Base-by-base conservation (phyloP, 1,140 invertebrate genomes). In the Adelges cooleyi region DNA sequence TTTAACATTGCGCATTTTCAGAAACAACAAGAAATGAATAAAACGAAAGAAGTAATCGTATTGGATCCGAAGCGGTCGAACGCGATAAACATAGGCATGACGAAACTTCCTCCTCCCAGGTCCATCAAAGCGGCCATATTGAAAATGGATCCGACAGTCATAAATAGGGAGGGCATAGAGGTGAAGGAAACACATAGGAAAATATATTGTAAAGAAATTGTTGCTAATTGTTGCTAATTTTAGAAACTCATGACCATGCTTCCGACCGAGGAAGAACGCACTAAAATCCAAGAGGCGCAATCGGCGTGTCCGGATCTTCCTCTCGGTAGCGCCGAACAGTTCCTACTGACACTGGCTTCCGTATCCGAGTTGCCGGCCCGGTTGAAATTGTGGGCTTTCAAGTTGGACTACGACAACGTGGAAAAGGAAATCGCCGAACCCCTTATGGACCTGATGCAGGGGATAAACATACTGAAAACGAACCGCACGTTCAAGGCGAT, bases 61-160 rank as follows among this genome's bases (percentile, higher is more conserved):
- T 78, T 99, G 73, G 94, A 98, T 76, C 86, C 93, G 22, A 99
- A 99, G 74, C 80, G 97, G 68, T 99, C 95, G 2, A 98, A 99
- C 77, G 94, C 94, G 11, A 99, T 99, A 69, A 99, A 99, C 75
- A 99, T 99, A 72, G 94, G 94, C n/a, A 92, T 99, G 85, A 99
- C 95, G 10, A 98, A 98, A 74, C 77, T 99, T 68, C 96, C 97
- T 23, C 95, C 94, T 5, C 90, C 95, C 2, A 82, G 95, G 65
- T 92, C 94, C 3, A 99, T 99, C 67, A 98, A 98, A 75, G 90
- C 92, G 22, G 96, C 95, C 51, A 99, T 99, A 70, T 78, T 99
- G 69, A 99, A 99, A 80, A 99, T 99, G 94, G 97, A 99, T 75
- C 88, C 89, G 1, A 94, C 93, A 0, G 95, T 99, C 59, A 93